phyloP scores from a whole-genome alignment of 2,113 vertebrate genomes.

The Rattus rattus region DNA sequence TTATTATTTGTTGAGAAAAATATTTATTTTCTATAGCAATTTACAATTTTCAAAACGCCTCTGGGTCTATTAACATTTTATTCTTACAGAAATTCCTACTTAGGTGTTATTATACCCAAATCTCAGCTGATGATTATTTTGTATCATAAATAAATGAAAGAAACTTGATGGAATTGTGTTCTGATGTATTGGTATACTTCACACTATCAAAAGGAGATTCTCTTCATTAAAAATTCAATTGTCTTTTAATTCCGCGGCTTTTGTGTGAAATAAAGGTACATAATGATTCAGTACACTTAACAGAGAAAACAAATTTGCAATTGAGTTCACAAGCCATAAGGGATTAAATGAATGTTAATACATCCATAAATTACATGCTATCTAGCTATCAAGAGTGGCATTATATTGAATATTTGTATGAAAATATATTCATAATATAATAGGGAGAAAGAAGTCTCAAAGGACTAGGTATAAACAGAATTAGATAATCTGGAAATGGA shows the following conservation, averaged over 20 bases:
- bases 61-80: slow-evolving; percentile 1
- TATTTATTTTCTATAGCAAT: background rate
- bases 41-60: slow-evolving; percentile 32
- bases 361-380: slow-evolving; percentile 58
- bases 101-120: background rate
- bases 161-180: slow-evolving; percentile 56
- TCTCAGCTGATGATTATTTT: slow-evolving; percentile 27
- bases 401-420: slow-evolving; percentile 40
- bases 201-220: slow-evolving; percentile 37
- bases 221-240: slow-evolving; percentile 67
- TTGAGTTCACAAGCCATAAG: slow-evolving; percentile 41
- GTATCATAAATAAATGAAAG: slow-evolving; percentile 11
- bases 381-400: slow-evolving; percentile 16
- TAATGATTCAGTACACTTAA: slow-evolving; percentile 27
- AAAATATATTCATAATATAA: slow-evolving; percentile 33
- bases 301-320: slow-evolving; percentile 63
- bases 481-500: background rate
- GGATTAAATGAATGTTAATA: slow-evolving; percentile 54
- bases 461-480: slow-evolving; percentile 41
- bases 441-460: slow-evolving; percentile 22
- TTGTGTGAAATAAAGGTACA: slow-evolving; percentile 8
- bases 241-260: slow-evolving; percentile 34
- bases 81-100: slow-evolving; percentile 33
- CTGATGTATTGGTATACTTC: slow-evolving; percentile 30
- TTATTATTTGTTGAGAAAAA: slow-evolving; percentile 36